These are phyloP conservation scores for Boleophthalmus pectinirostris DNA, from an alignment of 2,113 vertebrate genomes.

Conservation along the genomic window DNA sequence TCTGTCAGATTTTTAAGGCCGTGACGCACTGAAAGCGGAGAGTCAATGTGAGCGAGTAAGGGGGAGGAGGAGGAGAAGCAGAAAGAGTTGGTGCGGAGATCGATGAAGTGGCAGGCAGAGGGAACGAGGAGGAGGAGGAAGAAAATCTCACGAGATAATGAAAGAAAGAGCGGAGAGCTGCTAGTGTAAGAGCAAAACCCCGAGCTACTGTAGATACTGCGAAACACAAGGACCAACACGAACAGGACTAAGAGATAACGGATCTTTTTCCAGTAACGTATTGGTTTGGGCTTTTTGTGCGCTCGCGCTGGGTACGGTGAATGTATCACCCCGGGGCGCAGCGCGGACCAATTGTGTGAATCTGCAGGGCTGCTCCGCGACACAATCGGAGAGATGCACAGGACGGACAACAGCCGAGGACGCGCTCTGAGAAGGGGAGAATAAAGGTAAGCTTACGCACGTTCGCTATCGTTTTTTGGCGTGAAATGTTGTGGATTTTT, in stretches of 20 bases:
- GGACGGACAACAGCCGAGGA: constrained; percentile 60
- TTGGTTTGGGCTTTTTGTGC: background rate
- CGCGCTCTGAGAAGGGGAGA: constrained; percentile 59
- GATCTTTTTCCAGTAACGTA: background rate
- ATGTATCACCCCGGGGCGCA: constrained; percentile 61
- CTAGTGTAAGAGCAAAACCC: constrained; percentile 54
- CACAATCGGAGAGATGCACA: constrained; percentile 66
- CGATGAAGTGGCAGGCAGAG: constrained; percentile 81
- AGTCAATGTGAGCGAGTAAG: constrained; percentile 58
- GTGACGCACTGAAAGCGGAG: constrained; percentile 79
- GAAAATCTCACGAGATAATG: constrained; percentile 80
- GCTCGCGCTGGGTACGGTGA: constrained; percentile 45
- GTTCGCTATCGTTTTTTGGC: background rate
- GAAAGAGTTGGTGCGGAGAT: constrained; percentile 80
- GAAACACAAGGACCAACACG: constrained; percentile 27
- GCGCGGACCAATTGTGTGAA: constrained; percentile 66
- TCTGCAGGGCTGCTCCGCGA: constrained; percentile 65
- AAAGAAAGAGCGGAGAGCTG: constrained; percentile 71
- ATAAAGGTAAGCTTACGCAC: constrained; percentile 50
- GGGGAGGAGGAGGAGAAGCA: constrained; percentile 60
- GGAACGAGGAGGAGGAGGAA: constrained; percentile 72
- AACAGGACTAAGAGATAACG: constrained; percentile 19
- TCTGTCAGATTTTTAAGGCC: constrained; percentile 85
- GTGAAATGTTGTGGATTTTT: background rate
- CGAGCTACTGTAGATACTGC: constrained; percentile 41